Percentiles rank a stretch among this genome's conserved stretches.
Conservation (phyloP, 2,113 vertebrate species). For the Sylvia atricapilla region DNA sequence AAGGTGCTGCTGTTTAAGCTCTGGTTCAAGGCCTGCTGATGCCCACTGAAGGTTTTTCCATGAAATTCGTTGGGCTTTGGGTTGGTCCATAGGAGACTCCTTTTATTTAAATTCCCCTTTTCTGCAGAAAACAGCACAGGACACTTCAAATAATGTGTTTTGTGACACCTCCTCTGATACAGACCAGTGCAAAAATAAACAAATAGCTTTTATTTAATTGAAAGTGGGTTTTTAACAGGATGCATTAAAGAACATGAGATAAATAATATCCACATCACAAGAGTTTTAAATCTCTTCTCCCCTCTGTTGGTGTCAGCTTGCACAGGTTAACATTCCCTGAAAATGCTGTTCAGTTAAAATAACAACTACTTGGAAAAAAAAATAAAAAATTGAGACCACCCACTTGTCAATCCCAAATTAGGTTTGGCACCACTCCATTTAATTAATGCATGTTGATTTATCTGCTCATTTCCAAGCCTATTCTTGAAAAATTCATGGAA, state of each 20-base stretch:
- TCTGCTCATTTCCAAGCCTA: not conserved
- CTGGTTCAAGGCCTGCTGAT: not conserved
- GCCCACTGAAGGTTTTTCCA: not conserved
- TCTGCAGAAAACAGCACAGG: not conserved
- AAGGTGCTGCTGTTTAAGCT: not conserved
- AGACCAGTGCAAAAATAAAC: slow-evolving; percentile 32
- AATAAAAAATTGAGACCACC: not conserved
- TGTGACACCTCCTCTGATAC: not conserved
- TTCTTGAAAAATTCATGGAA: slow-evolving; percentile 25
- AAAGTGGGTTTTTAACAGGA: not conserved
- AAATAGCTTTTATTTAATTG: slow-evolving; percentile 57
- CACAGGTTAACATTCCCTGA: not conserved
- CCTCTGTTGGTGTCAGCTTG: not conserved
- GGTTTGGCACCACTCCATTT: not conserved
- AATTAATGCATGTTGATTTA: not conserved
- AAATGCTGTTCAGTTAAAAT: not conserved
- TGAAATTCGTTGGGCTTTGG: not conserved
- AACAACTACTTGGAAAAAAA: not conserved
- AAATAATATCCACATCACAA: not conserved
- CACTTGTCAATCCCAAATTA: not conserved
- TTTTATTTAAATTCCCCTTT: not conserved
- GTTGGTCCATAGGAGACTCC: not conserved
- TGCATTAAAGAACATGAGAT: not conserved
- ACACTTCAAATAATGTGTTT: not conserved
- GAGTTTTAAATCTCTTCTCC: not conserved